Conservation (phyloP, 2,113 vertebrate species). For the Fulmarus glacialis region DNA sequence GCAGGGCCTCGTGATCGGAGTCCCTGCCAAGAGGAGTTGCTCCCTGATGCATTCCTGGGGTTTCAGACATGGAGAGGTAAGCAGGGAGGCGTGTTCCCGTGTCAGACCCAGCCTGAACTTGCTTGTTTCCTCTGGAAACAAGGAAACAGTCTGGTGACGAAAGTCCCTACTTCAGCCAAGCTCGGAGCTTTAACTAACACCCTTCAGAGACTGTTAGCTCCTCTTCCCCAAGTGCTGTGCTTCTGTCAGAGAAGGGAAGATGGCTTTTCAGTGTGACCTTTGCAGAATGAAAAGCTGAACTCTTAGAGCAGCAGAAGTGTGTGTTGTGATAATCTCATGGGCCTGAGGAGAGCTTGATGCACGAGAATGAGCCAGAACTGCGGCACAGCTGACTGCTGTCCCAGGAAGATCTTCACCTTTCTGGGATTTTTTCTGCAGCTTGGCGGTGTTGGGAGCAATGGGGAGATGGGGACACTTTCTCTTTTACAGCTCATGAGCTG, state of each 20-base stretch:
- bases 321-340: not conserved
- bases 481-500: not conserved
- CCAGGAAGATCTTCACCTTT: not conserved
- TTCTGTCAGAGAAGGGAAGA: not conserved
- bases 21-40: not conserved
- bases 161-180: not conserved
- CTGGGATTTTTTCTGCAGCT: not conserved
- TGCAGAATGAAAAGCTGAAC: not conserved
- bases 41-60: constrained; percentile 6
- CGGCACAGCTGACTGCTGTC: not conserved
- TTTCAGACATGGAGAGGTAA: not conserved
- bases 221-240: not conserved
- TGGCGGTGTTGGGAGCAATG: not conserved
- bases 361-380: not conserved
- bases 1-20: not conserved
- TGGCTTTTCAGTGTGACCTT: not conserved
- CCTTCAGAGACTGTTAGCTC: not conserved
- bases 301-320: not conserved
- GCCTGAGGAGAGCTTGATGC: not conserved
- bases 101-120: not conserved
- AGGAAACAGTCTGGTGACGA: not conserved
- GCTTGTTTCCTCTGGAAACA: constrained; percentile 9
- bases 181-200: not conserved
- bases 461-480: not conserved
- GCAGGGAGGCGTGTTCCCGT: not conserved